Evolutionary conservation across 2,888 invertebrate species (phyloP).

Genomic region (Aquatica leii): DNA sequence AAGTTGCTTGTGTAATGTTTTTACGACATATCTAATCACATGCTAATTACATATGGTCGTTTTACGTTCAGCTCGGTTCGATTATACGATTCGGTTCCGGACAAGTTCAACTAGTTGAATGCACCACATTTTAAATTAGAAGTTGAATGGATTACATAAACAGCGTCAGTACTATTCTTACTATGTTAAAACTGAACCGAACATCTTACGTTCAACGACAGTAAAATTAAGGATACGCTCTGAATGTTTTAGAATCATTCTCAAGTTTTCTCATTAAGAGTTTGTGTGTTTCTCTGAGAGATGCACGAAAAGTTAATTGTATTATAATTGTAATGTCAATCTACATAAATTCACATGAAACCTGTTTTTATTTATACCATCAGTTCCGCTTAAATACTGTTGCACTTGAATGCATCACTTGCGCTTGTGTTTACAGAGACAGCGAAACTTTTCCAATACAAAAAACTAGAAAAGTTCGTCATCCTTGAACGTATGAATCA

Average conservation of each 20-base stretch:
- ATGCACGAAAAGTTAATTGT: background rate
- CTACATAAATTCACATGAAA: constrained; percentile 6
- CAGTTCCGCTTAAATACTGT: constrained; percentile 10
- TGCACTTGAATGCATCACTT: constrained; percentile 13
- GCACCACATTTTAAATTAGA: constrained; percentile 12
- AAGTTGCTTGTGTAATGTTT: background rate
- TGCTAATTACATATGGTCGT: constrained; percentile 8
- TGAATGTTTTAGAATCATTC: constrained; percentile 1
- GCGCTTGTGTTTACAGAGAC: constrained; percentile 3
- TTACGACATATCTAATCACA: background rate
- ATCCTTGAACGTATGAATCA: constrained; percentile 33
- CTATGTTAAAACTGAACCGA: background rate
- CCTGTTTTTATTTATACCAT: constrained; percentile 6
- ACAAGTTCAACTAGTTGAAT: constrained; percentile 23
- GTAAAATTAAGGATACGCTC: constrained; percentile 9
- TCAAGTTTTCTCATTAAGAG: background rate
- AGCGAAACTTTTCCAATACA: constrained; percentile 9
- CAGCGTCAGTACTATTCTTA: background rate
- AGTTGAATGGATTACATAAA: constrained; percentile 3
- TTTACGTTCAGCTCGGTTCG: constrained; percentile 17
- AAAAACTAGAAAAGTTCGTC: constrained; percentile 13
- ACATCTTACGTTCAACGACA: constrained; percentile 3
- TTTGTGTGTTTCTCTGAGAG: constrained; percentile 3
- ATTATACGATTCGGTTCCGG: constrained; percentile 23
- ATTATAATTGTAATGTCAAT: background rate